Base-by-base conservation (phyloP, 2,797 vertebrate genomes). In the Monodelphis domestica region DNA sequence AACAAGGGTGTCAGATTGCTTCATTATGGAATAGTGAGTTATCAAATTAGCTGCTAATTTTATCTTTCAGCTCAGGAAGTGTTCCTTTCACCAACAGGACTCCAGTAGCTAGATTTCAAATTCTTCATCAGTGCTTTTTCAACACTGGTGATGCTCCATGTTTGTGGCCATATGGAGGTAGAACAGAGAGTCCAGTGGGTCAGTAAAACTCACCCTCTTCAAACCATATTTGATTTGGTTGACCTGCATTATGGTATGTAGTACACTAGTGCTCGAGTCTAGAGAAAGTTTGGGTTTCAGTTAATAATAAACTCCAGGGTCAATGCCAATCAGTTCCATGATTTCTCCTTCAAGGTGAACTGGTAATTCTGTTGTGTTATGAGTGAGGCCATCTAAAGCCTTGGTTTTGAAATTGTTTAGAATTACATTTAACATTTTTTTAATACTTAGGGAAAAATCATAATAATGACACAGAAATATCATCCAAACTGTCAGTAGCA, bases 251-350 rank as follows among this genome's bases (percentile, higher is more conserved):
- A 90, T 0, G 95, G 96, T 95, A 97, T 97, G 94, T 10, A 12
- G 54, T 14, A 2, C 91, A 94, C 33, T 91, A 89, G 89, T 95
- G 93, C 96, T 96, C 96, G 96, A 94, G 70, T 97, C 96, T 91
- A 97, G 92, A 97, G 95, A 97, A 97, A 94, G 96, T 97, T 95
- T 95, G 96, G 90, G 89, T 93, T 97, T 95, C 90, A 89, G 98
- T 98, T 99, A 98, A 98, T 98, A 94, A 98, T 98, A 98, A 99
- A 98, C 98, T 93, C 94, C 88, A 96, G 94, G 96, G 97, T 98
- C 98, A 98, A 96, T 96, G 98, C 92, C 97, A 96, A 96, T 95
- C 96, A 94, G 95, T 96, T 95, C 95, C 95, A 91, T 91, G 94
- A 96, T 98, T 92, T 98, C 97, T 97, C 91, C 95, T 98, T 98